Conservation (phyloP, 2,797 vertebrate species). For the Sebastes flavidus region DNA sequence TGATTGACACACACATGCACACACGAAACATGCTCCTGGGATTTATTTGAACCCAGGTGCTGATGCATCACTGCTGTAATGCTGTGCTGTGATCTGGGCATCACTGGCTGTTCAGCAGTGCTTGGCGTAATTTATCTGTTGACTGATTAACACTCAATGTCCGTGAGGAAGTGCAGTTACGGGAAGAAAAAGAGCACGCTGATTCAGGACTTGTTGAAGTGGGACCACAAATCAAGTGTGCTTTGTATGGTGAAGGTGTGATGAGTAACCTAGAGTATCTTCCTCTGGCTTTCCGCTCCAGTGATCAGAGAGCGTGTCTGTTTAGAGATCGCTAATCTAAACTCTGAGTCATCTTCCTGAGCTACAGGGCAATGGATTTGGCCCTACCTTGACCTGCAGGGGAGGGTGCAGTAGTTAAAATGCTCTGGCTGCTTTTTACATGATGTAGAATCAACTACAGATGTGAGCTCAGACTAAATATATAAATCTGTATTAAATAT, state of each 20-base stretch:
- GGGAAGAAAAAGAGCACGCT: constrained; percentile 6
- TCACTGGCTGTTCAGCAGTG: constrained; percentile 13
- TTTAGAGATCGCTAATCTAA: constrained; percentile 53
- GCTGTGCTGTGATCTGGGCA: constrained; percentile 29
- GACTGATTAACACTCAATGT: constrained; percentile 45
- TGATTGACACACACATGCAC: constrained; percentile 42
- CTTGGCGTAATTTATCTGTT: constrained; percentile 30
- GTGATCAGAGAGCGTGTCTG: constrained; percentile 55
- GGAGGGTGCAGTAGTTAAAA: background rate
- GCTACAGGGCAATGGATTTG: constrained; percentile 10
- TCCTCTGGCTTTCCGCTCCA: constrained; percentile 38
- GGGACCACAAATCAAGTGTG: constrained; percentile 43
- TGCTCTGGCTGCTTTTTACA: constrained; percentile 7
- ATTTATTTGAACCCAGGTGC: constrained; percentile 28
- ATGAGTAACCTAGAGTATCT: constrained; percentile 54
- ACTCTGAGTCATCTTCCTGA: constrained; percentile 43
- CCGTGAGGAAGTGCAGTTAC: constrained; percentile 22
- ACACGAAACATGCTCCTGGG: constrained; percentile 20
- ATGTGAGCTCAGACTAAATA: background rate
- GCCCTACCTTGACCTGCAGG: constrained; percentile 37
- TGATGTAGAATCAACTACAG: constrained; percentile 10
- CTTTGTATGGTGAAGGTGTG: constrained; percentile 50
- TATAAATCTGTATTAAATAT: background rate
- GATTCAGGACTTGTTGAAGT: constrained; percentile 27
- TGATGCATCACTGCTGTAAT: constrained; percentile 36